Evolutionary conservation across 2,113 vertebrate genomes (phyloP).

Genomic region (Corydoras maculifer): DNA sequence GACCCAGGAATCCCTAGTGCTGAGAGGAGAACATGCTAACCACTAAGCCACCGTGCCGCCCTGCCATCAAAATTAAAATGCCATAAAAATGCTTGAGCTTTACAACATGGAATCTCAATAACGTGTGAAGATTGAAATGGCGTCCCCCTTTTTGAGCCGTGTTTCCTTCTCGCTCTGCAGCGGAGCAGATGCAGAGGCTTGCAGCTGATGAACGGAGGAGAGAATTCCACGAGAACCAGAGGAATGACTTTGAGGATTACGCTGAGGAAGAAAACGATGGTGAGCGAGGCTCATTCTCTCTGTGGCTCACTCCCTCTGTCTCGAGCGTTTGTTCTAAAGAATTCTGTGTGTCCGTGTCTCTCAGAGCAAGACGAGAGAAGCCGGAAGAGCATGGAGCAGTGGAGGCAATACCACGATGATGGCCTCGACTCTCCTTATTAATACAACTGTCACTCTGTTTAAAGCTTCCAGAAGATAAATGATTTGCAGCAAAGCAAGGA

Average conservation of each 20-base stretch:
- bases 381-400: slow-evolving; percentile 71
- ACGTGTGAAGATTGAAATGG: too few species aligned
- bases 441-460: slow-evolving; percentile 66
- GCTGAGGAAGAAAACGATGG: slow-evolving; percentile 76
- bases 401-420: slow-evolving; percentile 77
- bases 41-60: too few species aligned
- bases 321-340: not conserved
- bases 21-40: too few species aligned
- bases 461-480: slow-evolving; percentile 37
- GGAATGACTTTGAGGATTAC: slow-evolving; percentile 69
- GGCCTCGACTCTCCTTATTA: slow-evolving; percentile 71
- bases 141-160: too few species aligned
- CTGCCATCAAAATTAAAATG: too few species aligned
- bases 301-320: not conserved
- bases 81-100: too few species aligned
- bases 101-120: too few species aligned
- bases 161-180: slow-evolving; percentile 48
- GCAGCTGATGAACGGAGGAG: slow-evolving; percentile 66
- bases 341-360: too few species aligned
- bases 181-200: slow-evolving; percentile 70
- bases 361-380: slow-evolving; percentile 75
- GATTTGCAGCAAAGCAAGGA: too few species aligned
- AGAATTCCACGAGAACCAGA: slow-evolving; percentile 73
- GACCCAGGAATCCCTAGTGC: too few species aligned
- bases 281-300: slow-evolving; percentile 38